phyloP scores from a whole-genome alignment of 1,140 invertebrate species.

The Conopomorpha cramerella region DNA sequence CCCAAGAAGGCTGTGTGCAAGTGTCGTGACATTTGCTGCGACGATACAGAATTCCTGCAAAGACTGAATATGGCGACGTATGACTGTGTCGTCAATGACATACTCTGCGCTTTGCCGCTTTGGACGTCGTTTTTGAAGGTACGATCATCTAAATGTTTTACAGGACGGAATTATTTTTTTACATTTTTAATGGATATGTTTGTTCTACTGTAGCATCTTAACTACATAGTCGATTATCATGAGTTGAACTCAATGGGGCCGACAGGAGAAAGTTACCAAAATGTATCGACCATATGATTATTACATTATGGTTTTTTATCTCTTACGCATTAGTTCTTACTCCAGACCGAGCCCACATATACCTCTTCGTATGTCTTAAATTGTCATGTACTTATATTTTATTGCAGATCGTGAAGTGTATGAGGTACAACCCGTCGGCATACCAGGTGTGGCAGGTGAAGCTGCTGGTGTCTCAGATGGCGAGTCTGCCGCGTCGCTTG shows the following conservation, averaged over 20 bases:
- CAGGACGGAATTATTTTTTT: constrained; percentile 19
- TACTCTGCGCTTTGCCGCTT: constrained; percentile 76
- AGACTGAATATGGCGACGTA: constrained; percentile 78
- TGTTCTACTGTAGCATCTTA: too few species aligned
- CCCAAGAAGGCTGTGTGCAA: constrained; percentile 19
- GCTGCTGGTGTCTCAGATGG: constrained; percentile 60
- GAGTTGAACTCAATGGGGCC: too few species aligned
- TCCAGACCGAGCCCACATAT: too few species aligned
- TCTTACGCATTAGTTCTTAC: too few species aligned
- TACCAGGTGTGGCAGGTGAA: constrained; percentile 72
- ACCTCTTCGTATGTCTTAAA: too few species aligned
- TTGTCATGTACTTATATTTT: too few species aligned
- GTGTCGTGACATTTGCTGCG: constrained; percentile 19
- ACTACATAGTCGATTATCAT: too few species aligned
- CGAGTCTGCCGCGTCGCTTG: constrained; percentile 26
- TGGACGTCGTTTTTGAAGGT: constrained; percentile 75
- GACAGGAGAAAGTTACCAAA: too few species aligned
- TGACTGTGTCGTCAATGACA: constrained; percentile 86
- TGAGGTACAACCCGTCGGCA: constrained; percentile 47
- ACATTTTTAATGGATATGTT: too few species aligned
- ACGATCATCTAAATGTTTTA: constrained; percentile 14
- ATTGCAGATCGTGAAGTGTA: constrained; percentile 50
- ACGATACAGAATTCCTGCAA: constrained; percentile 63
- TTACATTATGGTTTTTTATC: too few species aligned
- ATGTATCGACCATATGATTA: too few species aligned